Evolutionary conservation across 2,888 invertebrate genomes (phyloP).

Genomic region (Acleris literana): DNA sequence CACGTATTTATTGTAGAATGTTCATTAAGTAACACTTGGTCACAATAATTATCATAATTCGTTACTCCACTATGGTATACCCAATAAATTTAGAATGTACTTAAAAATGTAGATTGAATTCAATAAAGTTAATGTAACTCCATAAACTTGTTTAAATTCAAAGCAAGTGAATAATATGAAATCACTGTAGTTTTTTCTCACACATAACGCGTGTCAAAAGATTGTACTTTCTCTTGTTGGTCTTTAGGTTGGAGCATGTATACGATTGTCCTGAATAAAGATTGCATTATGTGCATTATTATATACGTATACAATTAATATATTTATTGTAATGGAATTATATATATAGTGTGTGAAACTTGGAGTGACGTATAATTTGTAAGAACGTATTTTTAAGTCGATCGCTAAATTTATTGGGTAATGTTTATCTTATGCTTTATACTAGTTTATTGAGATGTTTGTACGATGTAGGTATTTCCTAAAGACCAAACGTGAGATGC

Average conservation of each 20-base stretch:
- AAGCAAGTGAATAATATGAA: conserved; percentile 77
- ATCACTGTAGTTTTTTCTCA: conserved; percentile 75
- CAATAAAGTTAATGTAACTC: conserved; percentile 60
- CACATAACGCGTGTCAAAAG: conserved; percentile 58
- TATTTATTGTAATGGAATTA: conserved; percentile 38
- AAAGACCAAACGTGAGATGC: conserved; percentile 84
- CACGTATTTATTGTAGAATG: conserved; percentile 40
- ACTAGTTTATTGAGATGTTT: conserved; percentile 23
- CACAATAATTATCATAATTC: conserved; percentile 40
- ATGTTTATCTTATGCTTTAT: conserved; percentile 60
- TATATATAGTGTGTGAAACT: conserved; percentile 47
- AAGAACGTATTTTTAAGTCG: conserved; percentile 66
- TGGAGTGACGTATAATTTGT: conserved; percentile 64
- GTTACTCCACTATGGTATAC: conserved; percentile 71
- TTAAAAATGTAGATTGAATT: conserved; percentile 65
- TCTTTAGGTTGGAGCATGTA: conserved; percentile 68
- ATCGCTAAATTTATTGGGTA: conserved; percentile 83
- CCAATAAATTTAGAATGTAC: conserved; percentile 82
- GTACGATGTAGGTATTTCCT: conserved; percentile 60
- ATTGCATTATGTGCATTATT: conserved; percentile 34
- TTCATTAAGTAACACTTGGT: conserved; percentile 36
- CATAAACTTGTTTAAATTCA: conserved; percentile 68
- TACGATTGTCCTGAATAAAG: conserved; percentile 49
- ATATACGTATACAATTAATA: conserved; percentile 37
- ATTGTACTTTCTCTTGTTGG: conserved; percentile 70